These are phyloP conservation scores for Stictonetta naevosa DNA, from an alignment of 2,113 vertebrate species.

Conservation along the genomic window DNA sequence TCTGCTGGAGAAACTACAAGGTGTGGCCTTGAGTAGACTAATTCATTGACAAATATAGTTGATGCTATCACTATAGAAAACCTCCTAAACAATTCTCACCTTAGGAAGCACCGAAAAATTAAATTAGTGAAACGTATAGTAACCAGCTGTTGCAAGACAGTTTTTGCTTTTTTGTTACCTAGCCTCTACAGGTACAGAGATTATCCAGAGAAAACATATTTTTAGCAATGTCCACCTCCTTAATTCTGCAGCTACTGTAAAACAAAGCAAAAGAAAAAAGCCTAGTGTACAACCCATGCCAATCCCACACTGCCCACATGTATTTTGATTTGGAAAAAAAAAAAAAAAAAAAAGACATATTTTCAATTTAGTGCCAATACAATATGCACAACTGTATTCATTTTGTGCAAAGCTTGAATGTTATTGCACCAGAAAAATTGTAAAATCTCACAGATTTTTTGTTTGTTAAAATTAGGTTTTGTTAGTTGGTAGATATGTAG, in stretches of 20 bases:
- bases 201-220: neutral
- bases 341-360: neutral
- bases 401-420: neutral
- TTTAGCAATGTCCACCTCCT: neutral
- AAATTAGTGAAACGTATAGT: neutral
- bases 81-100: neutral
- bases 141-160: neutral
- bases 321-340: neutral
- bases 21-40: neutral
- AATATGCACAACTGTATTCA: neutral
- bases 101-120: neutral
- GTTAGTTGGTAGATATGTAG: neutral
- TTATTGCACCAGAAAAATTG: neutral
- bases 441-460: neutral
- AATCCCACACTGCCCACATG: accelerated
- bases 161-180: neutral
- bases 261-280: neutral
- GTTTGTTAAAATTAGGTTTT: neutral
- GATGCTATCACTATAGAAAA: neutral
- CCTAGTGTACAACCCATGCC: neutral
- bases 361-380: neutral
- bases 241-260: neutral
- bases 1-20: neutral
- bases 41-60: neutral
- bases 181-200: neutral